Percentiles rank a stretch among this genome's conserved stretches.
phyloP scores from a whole-genome alignment of 2,113 vertebrate species.

The Chaetodon trifascialis region DNA sequence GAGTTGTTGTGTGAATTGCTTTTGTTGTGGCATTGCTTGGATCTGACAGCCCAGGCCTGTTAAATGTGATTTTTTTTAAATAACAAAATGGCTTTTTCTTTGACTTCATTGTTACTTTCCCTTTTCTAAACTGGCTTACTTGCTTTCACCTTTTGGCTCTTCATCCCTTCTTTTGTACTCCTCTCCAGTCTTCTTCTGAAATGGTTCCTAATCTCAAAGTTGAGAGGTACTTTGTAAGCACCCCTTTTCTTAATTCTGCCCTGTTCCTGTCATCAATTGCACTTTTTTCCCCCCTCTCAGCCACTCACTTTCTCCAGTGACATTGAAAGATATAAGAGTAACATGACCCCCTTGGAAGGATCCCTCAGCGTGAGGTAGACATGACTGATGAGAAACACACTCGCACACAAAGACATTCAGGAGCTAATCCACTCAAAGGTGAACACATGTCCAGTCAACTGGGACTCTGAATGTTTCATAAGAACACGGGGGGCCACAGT shows the following conservation, averaged over 20 bases:
- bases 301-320: conserved; percentile 1
- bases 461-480: conserved; percentile 71
- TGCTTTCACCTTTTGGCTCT: not conserved
- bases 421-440: conserved; percentile 42
- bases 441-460: conserved; percentile 59
- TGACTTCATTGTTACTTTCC: not conserved
- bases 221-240: not conserved
- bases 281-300: not conserved
- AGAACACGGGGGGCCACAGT: conserved; percentile 22
- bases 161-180: not conserved
- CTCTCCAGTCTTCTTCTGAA: not conserved
- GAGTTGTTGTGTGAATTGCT: conserved; percentile 39
- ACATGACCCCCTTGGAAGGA: conserved; percentile 12
- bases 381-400: conserved; percentile 45
- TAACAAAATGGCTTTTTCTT: not conserved
- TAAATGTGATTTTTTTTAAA: conserved; percentile 23
- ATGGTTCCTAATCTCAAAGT: not conserved
- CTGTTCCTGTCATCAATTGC: not conserved
- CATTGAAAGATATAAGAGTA: conserved; percentile 10
- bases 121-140: not conserved
- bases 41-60: conserved; percentile 10
- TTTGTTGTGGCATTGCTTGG: conserved; percentile 16
- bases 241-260: not conserved
- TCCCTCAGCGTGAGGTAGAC: not conserved
- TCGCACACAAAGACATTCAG: not conserved